phyloP scores from a whole-genome alignment of 2,113 vertebrate species.

The Nymphicus hollandicus region DNA sequence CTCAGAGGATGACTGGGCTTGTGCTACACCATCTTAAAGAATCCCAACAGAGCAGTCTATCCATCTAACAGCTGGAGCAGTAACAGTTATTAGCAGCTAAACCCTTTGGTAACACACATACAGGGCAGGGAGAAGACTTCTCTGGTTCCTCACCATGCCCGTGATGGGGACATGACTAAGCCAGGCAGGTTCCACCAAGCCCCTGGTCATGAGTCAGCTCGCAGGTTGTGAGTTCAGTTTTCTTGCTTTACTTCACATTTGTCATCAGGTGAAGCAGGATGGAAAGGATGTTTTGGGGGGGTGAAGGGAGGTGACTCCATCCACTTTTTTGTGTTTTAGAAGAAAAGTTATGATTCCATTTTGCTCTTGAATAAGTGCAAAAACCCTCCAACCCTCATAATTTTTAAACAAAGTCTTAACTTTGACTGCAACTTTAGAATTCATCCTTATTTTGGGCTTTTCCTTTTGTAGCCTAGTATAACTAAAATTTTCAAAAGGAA shows the following conservation, averaged over 20 bases:
- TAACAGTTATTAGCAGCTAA: not conserved
- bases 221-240: not conserved
- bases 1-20: not conserved
- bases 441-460: not conserved
- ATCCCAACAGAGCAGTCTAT: not conserved
- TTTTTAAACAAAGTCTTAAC: not conserved
- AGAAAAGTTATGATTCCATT: not conserved
- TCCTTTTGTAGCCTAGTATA: not conserved
- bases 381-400: not conserved
- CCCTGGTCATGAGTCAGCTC: not conserved
- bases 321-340: not conserved
- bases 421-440: not conserved
- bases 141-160: not conserved
- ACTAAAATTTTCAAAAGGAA: not conserved
- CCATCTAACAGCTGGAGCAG: not conserved
- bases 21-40: not conserved
- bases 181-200: not conserved
- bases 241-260: not conserved
- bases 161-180: not conserved
- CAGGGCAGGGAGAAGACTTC: not conserved
- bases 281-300: not conserved
- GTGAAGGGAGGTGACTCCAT: not conserved
- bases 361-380: not conserved
- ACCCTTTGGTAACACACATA: not conserved
- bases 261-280: not conserved